Conservation (phyloP, 1,140 invertebrate genomes). For the Temnothorax curvispinosus region DNA sequence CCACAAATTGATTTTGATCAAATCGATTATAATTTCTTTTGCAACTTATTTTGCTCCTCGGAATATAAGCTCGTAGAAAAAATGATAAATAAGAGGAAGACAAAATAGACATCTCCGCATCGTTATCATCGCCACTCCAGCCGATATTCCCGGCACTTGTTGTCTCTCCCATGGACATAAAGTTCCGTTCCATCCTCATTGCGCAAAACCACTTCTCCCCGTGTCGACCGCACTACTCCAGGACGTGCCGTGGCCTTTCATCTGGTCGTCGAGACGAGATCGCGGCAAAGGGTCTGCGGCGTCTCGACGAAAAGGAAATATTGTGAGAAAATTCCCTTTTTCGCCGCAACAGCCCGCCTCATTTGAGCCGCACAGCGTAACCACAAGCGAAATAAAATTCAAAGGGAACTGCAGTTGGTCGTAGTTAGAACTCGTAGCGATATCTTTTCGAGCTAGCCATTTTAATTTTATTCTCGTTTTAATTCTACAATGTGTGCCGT, state of each 20-base stretch:
- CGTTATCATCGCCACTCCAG: neutral
- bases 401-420: neutral
- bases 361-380: conserved; percentile 14
- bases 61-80: conserved; percentile 18
- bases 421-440: conserved; percentile 10
- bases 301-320: conserved; percentile 50
- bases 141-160: neutral
- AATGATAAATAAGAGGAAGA: neutral
- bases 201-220: conserved; percentile 42
- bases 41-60: neutral
- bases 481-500: conserved; percentile 11
- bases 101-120: neutral
- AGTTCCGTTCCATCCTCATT: conserved; percentile 26
- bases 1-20: neutral
- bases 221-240: conserved; percentile 8
- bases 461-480: conserved; percentile 46
- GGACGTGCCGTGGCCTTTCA: conserved; percentile 55
- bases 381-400: conserved; percentile 41
- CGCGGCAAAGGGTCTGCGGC: conserved; percentile 33
- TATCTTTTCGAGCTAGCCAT: conserved; percentile 21
- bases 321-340: conserved; percentile 46
- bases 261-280: conserved; percentile 39
- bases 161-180: conserved; percentile 29
- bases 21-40: conserved; percentile 20
- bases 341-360: conserved; percentile 5